These are phyloP conservation scores for Thymallus thymallus DNA, from an alignment of 2,113 vertebrate species.

Conservation along the genomic window DNA sequence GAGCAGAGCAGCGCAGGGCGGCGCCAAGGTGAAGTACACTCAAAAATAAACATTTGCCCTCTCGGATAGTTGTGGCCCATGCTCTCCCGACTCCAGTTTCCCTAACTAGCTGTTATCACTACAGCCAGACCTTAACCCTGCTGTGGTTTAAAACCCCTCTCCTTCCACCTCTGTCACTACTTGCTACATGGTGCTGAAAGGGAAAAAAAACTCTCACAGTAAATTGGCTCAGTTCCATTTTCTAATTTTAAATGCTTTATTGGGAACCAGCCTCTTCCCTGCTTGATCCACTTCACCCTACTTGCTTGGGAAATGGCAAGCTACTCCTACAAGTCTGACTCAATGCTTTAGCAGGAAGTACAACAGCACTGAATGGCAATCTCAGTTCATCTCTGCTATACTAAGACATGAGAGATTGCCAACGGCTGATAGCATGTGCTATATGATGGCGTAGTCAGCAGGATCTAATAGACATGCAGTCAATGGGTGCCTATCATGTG, in stretches of 20 bases:
- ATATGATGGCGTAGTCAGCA: neutral
- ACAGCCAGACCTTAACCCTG: no score
- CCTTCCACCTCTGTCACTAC: neutral
- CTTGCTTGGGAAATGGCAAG: neutral
- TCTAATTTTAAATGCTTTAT: neutral
- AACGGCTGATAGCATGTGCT: neutral
- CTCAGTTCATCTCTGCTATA: neutral
- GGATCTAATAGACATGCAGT: neutral
- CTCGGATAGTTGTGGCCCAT: neutral
- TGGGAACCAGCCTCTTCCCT: neutral
- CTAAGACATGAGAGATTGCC: neutral
- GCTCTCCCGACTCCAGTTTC: neutral
- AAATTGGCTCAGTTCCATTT: constrained; percentile 7
- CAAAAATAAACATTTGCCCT: constrained; percentile 9
- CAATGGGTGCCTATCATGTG: neutral
- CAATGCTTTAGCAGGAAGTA: neutral
- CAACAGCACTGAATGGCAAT: neutral
- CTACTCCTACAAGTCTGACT: neutral
- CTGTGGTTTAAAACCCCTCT: neutral
- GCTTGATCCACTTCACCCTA: neutral
- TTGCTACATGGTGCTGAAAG: neutral
- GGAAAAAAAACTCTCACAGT: neutral
- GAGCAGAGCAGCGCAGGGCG: neutral
- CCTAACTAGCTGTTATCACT: neutral
- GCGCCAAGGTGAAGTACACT: neutral